phyloP scores from a whole-genome alignment of 2,113 vertebrate genomes.

The Coptodon bakossiorum region DNA sequence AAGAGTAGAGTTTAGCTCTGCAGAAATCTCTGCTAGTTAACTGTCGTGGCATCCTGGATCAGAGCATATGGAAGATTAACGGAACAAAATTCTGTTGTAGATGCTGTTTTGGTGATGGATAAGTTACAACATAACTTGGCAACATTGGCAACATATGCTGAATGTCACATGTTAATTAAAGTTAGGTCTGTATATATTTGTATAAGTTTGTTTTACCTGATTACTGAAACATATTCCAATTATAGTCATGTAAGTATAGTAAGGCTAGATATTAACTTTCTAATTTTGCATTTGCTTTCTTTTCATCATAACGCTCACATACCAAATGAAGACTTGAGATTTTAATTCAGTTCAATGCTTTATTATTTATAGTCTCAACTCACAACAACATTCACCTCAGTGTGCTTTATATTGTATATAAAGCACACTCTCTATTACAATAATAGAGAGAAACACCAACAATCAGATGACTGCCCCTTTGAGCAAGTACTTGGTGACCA shows the following conservation, averaged over 20 bases:
- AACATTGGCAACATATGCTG: neutral
- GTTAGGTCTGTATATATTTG: rapidly evolving
- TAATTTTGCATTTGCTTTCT: neutral
- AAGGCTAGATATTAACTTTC: neutral
- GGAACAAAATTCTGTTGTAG: neutral
- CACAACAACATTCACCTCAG: neutral
- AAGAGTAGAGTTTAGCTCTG: too few relatives aligned
- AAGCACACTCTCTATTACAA: too few relatives aligned
- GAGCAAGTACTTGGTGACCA: neutral
- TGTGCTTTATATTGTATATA: neutral
- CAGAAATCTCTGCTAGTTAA: neutral
- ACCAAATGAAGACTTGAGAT: neutral
- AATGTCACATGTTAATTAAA: neutral
- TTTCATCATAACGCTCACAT: rapidly evolving
- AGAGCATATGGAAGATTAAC: neutral
- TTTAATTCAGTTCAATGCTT: neutral
- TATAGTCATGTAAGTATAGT: neutral
- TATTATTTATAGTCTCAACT: neutral
- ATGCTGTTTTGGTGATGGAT: rapidly evolving
- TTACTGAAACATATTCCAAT: neutral
- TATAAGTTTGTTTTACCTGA: neutral
- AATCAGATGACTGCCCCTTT: neutral
- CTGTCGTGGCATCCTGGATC: neutral
- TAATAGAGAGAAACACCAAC: rapidly evolving
- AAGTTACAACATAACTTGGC: neutral